Base-by-base conservation (phyloP, 2,797 vertebrate genomes). In the Aldrovandia affinis region DNA sequence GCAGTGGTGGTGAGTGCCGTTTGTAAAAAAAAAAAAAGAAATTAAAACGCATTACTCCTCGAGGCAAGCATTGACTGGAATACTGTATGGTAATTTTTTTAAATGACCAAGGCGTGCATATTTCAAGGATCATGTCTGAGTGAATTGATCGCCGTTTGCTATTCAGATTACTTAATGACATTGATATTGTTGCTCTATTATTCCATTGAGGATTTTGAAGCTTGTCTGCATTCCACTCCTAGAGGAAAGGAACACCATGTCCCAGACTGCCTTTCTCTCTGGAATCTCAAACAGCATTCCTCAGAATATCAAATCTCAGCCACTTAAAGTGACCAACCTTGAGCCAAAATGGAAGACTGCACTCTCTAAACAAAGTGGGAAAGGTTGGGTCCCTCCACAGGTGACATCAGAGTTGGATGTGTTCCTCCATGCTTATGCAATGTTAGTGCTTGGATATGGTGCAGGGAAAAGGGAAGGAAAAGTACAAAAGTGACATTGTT, bases 151-250 rank as follows among this genome's bases (percentile, higher is more conserved):
- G 25, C 44, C 44, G 28, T 80, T 33, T 80, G 78, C 36, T 8
- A 80, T 80, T 80, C 54, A 57, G 54, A 55, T 80, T 54, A 80
- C 15, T 55, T 33, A 28, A 80, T 80, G 77, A 50, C 28, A 79
- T 79, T 79, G 77, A 79, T 54, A 50, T 54, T 54, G 36, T 54
- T 36, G 33, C 78, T 33, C 54, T 55, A 5, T 55, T 18, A 57
- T 54, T 33, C 47, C 33, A 30, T 36, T 20, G 28, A n/a, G 44
- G 15, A 80, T 57, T 80, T 55, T 7, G 28, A 80, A 47, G 42
- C 73, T 77, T 73, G 68, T 9, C 3, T 42, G 10, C 36, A 73
- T 73, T 73, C 68, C 36, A 20, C 68, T 73, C 33, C 55, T 14
- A 14, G 55, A 10, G 18, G 18, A 57, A 57, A 20, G 12, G 18